Conservation (phyloP, 2,888 invertebrate genomes). For the Nomada fabriciana region DNA sequence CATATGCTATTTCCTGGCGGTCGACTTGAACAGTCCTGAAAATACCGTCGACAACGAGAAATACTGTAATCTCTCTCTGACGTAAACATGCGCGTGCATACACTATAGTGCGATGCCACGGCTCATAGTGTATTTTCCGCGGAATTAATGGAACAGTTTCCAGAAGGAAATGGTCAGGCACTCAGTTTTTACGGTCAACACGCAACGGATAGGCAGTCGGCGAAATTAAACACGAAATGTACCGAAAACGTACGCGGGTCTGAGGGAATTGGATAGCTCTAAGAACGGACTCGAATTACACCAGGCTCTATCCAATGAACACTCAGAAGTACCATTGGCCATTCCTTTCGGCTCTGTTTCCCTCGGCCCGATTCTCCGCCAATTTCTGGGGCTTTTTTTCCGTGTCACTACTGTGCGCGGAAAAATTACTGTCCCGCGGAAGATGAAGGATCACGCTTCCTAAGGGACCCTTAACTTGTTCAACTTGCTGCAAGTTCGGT, state of each 20-base stretch:
- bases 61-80: neutral
- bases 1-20: neutral
- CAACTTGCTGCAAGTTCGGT: too few relatives aligned
- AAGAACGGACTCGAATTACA: slow-evolving; percentile 65
- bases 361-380: slow-evolving; percentile 31
- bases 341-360: slow-evolving; percentile 38
- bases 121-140: slow-evolving; percentile 2
- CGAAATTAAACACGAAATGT: slow-evolving; percentile 58
- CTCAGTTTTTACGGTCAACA: slow-evolving; percentile 29
- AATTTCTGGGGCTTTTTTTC: slow-evolving; percentile 32
- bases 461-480: slow-evolving; percentile 22
- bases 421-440: slow-evolving; percentile 45
- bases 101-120: neutral
- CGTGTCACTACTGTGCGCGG: neutral
- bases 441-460: slow-evolving; percentile 38
- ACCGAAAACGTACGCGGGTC: slow-evolving; percentile 17
- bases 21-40: too few relatives aligned
- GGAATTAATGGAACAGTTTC: slow-evolving; percentile 24
- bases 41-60: neutral
- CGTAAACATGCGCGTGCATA: neutral
- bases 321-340: slow-evolving; percentile 25
- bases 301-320: slow-evolving; percentile 46
- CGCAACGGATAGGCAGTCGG: slow-evolving; percentile 26
- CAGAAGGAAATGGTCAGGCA: neutral
- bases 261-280: slow-evolving; percentile 50